Conservation (phyloP, 2,888 invertebrate species). For the Trachelus troglodyta region DNA sequence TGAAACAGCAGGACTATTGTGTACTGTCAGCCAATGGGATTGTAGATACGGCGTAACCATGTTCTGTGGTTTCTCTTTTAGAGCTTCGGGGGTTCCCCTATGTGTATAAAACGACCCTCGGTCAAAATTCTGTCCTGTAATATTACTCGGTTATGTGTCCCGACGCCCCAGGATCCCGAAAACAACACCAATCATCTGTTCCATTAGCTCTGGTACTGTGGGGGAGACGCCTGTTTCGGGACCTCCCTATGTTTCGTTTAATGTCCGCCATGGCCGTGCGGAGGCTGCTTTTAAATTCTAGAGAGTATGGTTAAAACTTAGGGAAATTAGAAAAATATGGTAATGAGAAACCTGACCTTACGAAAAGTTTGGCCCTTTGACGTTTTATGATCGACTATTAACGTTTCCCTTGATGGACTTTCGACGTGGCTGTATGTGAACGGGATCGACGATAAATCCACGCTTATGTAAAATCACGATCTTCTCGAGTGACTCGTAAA, state of each 20-base stretch:
- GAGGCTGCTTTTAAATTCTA: background rate
- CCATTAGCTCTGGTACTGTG: background rate
- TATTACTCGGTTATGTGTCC: constrained; percentile 5
- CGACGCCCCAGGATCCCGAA: constrained; percentile 5
- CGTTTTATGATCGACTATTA: background rate
- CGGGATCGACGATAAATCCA: background rate
- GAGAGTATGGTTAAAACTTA: background rate
- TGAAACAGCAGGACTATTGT: constrained; percentile 3
- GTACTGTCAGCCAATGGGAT: background rate
- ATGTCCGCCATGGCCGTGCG: background rate
- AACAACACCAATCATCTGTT: constrained; percentile 11
- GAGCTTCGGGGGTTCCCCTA: constrained; percentile 10
- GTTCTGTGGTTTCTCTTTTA: background rate
- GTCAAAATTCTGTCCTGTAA: constrained; percentile 3
- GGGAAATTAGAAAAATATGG: constrained; percentile 1
- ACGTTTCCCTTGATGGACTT: background rate
- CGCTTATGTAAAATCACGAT: background rate
- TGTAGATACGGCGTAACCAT: background rate
- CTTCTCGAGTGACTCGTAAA: background rate
- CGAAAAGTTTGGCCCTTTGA: background rate
- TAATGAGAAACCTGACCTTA: background rate
- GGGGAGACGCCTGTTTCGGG: background rate
- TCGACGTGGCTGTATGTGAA: background rate
- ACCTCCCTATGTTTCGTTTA: constrained; percentile 1
- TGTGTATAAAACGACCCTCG: constrained; percentile 3